phyloP scores from a whole-genome alignment of 2,888 invertebrate genomes.

The Melitaea athalia region DNA sequence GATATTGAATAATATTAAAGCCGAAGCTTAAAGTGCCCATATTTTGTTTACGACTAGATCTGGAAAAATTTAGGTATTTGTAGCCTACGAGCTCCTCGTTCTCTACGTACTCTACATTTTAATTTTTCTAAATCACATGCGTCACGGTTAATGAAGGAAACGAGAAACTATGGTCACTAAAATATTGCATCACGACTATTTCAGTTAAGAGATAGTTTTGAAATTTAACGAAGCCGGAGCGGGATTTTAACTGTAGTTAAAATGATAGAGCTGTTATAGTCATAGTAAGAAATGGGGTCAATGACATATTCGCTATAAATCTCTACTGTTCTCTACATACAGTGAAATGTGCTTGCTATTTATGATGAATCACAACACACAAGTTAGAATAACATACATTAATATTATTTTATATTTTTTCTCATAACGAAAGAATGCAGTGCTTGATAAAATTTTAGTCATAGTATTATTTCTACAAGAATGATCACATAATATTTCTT shows the following conservation, averaged over 20 bases:
- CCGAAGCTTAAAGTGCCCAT: not conserved
- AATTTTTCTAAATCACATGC: constrained; percentile 22
- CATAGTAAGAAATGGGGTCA: constrained; percentile 36
- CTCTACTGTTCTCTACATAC: constrained; percentile 18
- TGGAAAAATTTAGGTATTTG: not conserved
- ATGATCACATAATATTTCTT: too few relatives aligned
- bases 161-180: constrained; percentile 8
- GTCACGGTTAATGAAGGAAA: not conserved
- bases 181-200: constrained; percentile 6
- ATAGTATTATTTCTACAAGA: too few relatives aligned
- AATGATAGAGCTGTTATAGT: constrained; percentile 32
- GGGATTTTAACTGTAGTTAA: constrained; percentile 26
- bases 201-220: constrained; percentile 21
- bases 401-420: not conserved
- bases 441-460: too few relatives aligned
- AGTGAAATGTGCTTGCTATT: constrained; percentile 6
- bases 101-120: not conserved
- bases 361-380: not conserved
- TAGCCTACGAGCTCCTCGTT: not conserved
- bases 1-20: not conserved
- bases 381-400: not conserved
- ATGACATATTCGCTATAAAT: constrained; percentile 34
- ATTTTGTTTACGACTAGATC: not conserved
- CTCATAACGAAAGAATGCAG: too few relatives aligned
- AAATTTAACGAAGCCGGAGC: constrained; percentile 32